phyloP scores from a whole-genome alignment of 1,140 invertebrate species.

The Caenorhabditis brenneri region DNA sequence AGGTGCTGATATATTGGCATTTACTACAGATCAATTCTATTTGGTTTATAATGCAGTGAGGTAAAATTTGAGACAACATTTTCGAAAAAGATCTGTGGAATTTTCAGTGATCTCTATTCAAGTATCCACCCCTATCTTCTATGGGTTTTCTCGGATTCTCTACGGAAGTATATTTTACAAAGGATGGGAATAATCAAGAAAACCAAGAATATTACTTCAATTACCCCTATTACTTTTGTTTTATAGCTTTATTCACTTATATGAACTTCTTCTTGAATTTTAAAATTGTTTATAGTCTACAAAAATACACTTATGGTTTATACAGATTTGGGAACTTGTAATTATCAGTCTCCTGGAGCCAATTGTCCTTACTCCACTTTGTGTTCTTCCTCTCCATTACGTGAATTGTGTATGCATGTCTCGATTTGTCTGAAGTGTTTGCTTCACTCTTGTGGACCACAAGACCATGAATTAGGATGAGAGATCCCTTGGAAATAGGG shows the following conservation, averaged over 20 bases:
- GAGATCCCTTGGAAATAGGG: constrained; percentile 82
- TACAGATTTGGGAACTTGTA: constrained; percentile 65
- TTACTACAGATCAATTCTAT: constrained; percentile 45
- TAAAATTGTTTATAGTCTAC: too few relatives aligned
- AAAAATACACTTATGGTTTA: not conserved
- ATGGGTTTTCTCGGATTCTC: constrained; percentile 15
- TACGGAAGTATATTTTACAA: constrained; percentile 26
- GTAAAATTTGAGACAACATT: not conserved
- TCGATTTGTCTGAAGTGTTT: constrained; percentile 82
- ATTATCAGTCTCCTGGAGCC: constrained; percentile 73
- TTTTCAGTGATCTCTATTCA: constrained; percentile 39
- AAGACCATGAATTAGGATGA: constrained; percentile 87
- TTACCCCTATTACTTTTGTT: not conserved
- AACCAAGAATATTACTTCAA: not conserved
- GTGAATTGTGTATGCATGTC: constrained; percentile 94
- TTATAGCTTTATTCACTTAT: not conserved
- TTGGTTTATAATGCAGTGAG: constrained; percentile 44
- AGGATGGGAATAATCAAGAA: not conserved
- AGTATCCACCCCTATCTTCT: constrained; percentile 43
- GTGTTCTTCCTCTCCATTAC: constrained; percentile 82
- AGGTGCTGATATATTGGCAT: not conserved
- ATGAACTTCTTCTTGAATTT: not conserved
- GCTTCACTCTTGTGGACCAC: constrained; percentile 89
- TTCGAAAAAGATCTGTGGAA: not conserved
- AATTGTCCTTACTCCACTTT: constrained; percentile 83